Percentiles rank a stretch among this genome's conserved stretches.
These are phyloP conservation scores for Bovichtus variegatus DNA, from an alignment of 2,797 vertebrate species.

Conservation along the genomic window DNA sequence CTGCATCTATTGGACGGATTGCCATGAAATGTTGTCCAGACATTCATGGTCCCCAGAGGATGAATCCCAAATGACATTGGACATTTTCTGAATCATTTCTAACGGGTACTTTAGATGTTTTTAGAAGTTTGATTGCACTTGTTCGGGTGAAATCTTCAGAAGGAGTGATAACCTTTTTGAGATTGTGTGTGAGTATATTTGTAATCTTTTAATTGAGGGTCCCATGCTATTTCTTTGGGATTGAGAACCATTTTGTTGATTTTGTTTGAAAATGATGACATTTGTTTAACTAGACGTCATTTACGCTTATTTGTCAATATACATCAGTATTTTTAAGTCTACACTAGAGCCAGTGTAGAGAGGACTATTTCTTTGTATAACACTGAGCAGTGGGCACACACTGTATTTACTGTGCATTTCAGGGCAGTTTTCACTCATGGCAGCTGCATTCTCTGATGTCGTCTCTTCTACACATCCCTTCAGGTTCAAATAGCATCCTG, in stretches of 20 bases:
- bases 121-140: background rate
- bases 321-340: background rate
- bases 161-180: background rate
- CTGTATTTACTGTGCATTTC: constrained; percentile 5
- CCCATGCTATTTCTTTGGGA: background rate
- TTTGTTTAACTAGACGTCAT: background rate
- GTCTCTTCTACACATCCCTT: constrained; percentile 6
- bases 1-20: background rate
- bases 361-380: background rate
- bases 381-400: background rate
- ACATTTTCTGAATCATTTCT: background rate
- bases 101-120: background rate
- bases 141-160: background rate
- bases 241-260: too few relatives aligned
- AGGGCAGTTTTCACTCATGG: background rate
- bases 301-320: too few relatives aligned
- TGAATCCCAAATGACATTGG: background rate
- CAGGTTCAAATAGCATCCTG: constrained; percentile 40
- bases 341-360: background rate
- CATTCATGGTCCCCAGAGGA: background rate
- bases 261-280: too few relatives aligned
- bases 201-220: background rate
- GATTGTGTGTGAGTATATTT: background rate
- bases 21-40: background rate
- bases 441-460: constrained; percentile 13